Percentiles rank a stretch among this genome's conserved stretches.
Conservation (phyloP, 53 echinoderm and acorn worm genomes). For the Holothuria scabra region DNA sequence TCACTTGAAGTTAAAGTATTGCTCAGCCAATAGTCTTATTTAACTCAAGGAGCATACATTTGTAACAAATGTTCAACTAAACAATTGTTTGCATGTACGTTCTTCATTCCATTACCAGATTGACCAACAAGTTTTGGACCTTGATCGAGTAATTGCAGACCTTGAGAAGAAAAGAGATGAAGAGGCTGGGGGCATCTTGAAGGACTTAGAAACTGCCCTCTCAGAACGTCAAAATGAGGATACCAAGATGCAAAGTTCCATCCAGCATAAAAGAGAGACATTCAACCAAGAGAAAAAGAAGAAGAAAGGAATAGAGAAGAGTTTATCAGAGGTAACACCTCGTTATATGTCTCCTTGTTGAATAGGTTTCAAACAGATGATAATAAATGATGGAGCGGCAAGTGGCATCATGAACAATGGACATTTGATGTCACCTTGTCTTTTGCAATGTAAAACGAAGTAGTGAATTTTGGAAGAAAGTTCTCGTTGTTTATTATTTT, state of each 20-base stretch:
- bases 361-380: not conserved
- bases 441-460: no score
- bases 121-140: constrained; percentile 69
- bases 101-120: constrained; percentile 52
- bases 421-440: no score
- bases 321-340: constrained; percentile 75
- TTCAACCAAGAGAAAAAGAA: constrained; percentile 92
- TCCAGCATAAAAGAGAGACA: constrained; percentile 79
- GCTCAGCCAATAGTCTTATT: no score
- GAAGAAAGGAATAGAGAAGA: constrained; percentile 86
- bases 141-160: constrained; percentile 66
- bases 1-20: no score
- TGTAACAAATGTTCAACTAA: no score
- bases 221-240: constrained; percentile 83
- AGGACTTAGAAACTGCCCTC: constrained; percentile 75
- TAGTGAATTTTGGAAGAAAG: no score
- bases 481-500: no score
- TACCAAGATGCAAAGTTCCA: constrained; percentile 91
- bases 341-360: not conserved
- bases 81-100: not conserved
- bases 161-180: constrained; percentile 85
- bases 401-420: no score
- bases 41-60: no score
- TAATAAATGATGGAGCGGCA: no score
- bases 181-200: constrained; percentile 82